Base-by-base conservation (phyloP, 2,888 invertebrate species). In the Calliphora vomitoria region DNA sequence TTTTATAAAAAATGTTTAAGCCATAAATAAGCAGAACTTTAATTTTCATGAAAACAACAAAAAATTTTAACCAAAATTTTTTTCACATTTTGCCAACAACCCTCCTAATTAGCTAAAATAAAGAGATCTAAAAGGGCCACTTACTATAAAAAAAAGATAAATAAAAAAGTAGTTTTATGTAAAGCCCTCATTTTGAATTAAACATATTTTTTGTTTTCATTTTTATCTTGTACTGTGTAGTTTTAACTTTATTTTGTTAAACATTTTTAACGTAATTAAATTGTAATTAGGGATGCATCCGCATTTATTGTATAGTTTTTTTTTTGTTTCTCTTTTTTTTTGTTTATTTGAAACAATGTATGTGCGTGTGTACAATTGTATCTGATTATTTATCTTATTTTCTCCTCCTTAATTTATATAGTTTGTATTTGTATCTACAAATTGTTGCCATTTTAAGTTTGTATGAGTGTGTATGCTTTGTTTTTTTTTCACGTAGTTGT, bases 231-330 rank as follows among this genome's bases (percentile, higher is more conserved):
- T 58, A 18, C 18, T 18, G 25, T 74, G 41, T 50, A 15, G 35
- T 60, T 53, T 71, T 53, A 47, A 4, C 60, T 44, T 47, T 62
- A 8, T 83, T 76, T 60, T 76, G 25, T 62, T 75, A 72, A 72
- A 55, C 25, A 81, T n/a, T 80, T 80, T 83, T 71, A 76, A 81
- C 47, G 94, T 93, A 93, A 93, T 93, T 93, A 93, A 93, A 93
- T 93, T 92, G 93, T 92, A 93, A 93, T 93, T 93, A 93, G 92
- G 93, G 93, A 92, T 92, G 93, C 93, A 93, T 91, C 90, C 91
- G 90, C 89, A 86, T 80, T 80, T 71, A 13, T 86, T 68, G 10
- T 35, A 35, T 35, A 58, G 60, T 44, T 15, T 58, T 25, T 58
- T 64, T 55, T n/a, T 41, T 31, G n/a, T 5, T 31, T 31, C 41